These are phyloP conservation scores for Motacilla tschutschensis DNA, from an alignment of 2,113 vertebrate species.

Conservation along the genomic window DNA sequence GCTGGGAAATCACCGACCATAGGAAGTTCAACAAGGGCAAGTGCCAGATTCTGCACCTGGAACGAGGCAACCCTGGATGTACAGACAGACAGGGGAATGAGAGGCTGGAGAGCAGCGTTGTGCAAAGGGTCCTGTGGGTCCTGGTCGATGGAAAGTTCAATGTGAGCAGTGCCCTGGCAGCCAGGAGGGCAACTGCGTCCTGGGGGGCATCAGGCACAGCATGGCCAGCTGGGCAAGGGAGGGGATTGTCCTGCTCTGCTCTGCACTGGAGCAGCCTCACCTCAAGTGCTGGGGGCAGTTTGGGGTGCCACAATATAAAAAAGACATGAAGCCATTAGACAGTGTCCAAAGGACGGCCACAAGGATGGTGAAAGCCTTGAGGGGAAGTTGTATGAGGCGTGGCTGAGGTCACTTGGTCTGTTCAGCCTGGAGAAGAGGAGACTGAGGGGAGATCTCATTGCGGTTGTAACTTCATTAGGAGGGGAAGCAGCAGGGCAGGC, in stretches of 20 bases:
- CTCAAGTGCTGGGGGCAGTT: background rate
- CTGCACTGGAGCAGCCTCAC: fast-evolving
- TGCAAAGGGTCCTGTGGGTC: background rate
- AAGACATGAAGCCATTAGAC: background rate
- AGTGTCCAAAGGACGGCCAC: background rate
- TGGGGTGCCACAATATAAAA: background rate
- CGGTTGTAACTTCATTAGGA: fast-evolving
- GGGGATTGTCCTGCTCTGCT: background rate
- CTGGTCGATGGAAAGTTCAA: fast-evolving
- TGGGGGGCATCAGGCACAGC: background rate
- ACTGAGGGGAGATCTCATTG: background rate
- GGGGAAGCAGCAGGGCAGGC: fast-evolving
- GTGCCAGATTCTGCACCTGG: background rate
- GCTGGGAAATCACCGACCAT: fast-evolving
- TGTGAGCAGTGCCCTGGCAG: background rate
- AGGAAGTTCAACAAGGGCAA: background rate
- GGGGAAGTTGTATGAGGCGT: fast-evolving
- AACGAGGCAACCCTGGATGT: fast-evolving
- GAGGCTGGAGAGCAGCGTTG: background rate
- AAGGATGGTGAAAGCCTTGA: background rate
- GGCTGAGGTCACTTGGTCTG: background rate
- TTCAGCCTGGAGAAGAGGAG: background rate
- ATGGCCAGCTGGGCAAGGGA: fast-evolving
- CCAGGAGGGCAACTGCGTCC: background rate
- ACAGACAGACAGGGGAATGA: fast-evolving